These are phyloP conservation scores for Polydrusus cervinus DNA, from an alignment of 2,888 invertebrate genomes.

Conservation along the genomic window DNA sequence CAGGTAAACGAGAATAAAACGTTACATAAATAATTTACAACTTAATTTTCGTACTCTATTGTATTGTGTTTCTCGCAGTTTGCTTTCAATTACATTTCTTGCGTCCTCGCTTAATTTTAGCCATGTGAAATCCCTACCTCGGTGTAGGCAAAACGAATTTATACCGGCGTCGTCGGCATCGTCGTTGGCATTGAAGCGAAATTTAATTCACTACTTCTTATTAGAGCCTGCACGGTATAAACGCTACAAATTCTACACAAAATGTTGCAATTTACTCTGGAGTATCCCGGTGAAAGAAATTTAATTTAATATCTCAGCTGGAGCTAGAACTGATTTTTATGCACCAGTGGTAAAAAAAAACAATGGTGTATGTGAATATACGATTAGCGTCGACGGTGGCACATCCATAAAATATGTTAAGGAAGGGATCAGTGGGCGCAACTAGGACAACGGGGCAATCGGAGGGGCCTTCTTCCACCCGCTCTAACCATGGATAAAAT, in stretches of 20 bases:
- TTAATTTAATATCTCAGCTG: neutral
- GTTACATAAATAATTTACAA: neutral
- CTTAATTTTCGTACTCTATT: neutral
- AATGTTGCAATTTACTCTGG: constrained; percentile 21
- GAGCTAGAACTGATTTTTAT: neutral
- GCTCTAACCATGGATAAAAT: too few species aligned
- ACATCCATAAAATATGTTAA: too few species aligned
- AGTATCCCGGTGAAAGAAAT: neutral
- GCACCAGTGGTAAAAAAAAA: too few species aligned
- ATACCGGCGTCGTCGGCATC: neutral
- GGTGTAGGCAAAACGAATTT: constrained; percentile 29
- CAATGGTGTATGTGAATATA: too few species aligned
- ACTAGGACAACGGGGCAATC: too few species aligned
- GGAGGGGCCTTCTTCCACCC: too few species aligned
- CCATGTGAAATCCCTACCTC: constrained; percentile 16
- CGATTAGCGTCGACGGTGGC: too few species aligned
- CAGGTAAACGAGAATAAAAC: neutral
- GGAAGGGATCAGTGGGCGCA: too few species aligned
- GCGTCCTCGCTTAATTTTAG: constrained; percentile 23
- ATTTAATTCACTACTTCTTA: constrained; percentile 32
- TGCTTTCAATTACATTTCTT: constrained; percentile 27
- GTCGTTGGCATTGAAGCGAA: constrained; percentile 5
- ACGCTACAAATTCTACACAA: constrained; percentile 21
- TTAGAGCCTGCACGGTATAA: constrained; percentile 9
- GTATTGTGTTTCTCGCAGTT: constrained; percentile 13